Evolutionary conservation across 1,140 invertebrate genomes (phyloP), one percentile per base, ranked within the genome.

Genomic region (Drosophila parvula): DNA sequence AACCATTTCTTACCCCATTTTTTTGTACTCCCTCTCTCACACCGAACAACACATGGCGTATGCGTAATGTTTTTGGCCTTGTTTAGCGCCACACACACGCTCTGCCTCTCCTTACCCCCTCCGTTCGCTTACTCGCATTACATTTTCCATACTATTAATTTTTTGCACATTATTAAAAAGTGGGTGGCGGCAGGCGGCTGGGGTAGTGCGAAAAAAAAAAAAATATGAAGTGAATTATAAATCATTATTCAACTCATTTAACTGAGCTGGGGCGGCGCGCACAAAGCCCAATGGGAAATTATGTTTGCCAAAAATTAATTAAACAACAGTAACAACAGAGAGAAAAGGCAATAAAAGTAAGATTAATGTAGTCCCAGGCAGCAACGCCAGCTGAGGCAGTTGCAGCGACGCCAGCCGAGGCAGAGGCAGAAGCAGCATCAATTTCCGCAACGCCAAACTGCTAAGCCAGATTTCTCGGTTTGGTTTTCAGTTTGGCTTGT

Each of bases 221-320:
- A 38, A 53, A 12, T 40, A 44, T 57, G 60, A 62, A 62, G 44
- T 41, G 62, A 74, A 79, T 65, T 79, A 70, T 86, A 82, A 79
- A 82, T 88, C 64, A 86, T 80, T 88, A 79, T 88, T 78, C 83
- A 86, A 88, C 71, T 88, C 83, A 86, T 86, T 86, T 79, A 79
- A 85, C 81, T 78, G 73, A 71, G 70, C 71, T 64, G 69, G 61
- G 50, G 51, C 11, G 16, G 30, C 5, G 30, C 14, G 48, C 53
- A 60, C n/a, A 77, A 69, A 68, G 75, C 44, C 77, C 76, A 74
- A 69, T 82, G 79, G 55, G 70, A 82, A 88, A 88, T 86, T 74
- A 73, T 88, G 83, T 73, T 86, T 80, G 68, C 63, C 69, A 41
- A 76, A 82, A 88, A 83, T 88, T 83, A 82, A 86, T 86, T 86